Evolutionary conservation across 2,113 vertebrate species (phyloP), one percentile per base, ranked within the genome.

Genomic region (Balaeniceps rex): DNA sequence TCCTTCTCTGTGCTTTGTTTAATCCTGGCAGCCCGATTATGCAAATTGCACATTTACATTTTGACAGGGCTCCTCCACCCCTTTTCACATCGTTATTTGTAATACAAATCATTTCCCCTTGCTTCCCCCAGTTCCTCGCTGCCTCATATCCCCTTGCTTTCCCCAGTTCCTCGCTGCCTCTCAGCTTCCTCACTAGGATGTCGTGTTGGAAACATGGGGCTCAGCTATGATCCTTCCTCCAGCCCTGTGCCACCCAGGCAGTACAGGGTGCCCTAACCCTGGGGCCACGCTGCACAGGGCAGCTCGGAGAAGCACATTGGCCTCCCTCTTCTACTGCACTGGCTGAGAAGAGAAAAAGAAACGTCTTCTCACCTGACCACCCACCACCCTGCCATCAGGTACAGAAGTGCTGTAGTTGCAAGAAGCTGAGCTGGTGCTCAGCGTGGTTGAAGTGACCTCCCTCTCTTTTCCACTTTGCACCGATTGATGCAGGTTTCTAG

Each of bases 11-110:
- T 78, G 84, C 71, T 85, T 94, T 60, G 1, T 92, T 91, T 96
- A 97, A 97, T 97, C 85, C 90, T 95, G 61, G 85, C 96, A 89
- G 90, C 90, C 97, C 95, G 87, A 95, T 96, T 96, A 97, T 86
- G 87, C 80, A 97, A 97, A 98, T 98, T 22, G 55, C 33, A 68
- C 90, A 95, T 95, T 97, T 97, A 95, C 95, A 96, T 98, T 96
- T 87, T 97, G 90, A 91, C 90, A 94, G 74, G 81, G 64, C 92
- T 87, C 84, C 83, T 91, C 93, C 95, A 86, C 89, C 93, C 69
- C 55, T 87, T 93, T 94, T 74, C 82, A 38, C 34, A 1, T 81
- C 0, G 5, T 92, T 94, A 83, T 81, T 94, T 90, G 83, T 95
- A 69, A 83, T 23, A 76, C 87, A 82, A 87, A 80, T 93, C 13